phyloP scores from a whole-genome alignment of 2,888 invertebrate genomes.

The Anthrax anthrax region DNA sequence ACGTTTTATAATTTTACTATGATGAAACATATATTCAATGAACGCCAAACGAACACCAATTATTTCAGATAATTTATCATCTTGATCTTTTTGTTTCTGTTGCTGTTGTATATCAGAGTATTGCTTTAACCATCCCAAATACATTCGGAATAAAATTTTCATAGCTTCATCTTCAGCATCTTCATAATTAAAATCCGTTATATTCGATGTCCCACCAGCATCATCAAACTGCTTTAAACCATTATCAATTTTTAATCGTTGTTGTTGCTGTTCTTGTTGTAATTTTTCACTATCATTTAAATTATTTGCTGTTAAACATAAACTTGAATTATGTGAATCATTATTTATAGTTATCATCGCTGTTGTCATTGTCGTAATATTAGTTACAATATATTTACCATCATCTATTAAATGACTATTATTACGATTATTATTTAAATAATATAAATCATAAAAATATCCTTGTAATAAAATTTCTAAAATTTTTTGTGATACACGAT shows the following conservation, averaged over 20 bases:
- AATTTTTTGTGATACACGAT: slow-evolving; percentile 34
- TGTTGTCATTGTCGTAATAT: not conserved
- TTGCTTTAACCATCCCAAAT: slow-evolving; percentile 37
- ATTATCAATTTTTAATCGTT: not conserved
- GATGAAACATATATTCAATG: slow-evolving; percentile 6
- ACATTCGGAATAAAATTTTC: slow-evolving; percentile 46
- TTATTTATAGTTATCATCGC: not conserved
- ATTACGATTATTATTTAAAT: slow-evolving; percentile 18
- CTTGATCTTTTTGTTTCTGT: not conserved
- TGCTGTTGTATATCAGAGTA: not conserved
- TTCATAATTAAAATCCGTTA: slow-evolving; percentile 9
- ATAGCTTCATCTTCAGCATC: slow-evolving; percentile 36
- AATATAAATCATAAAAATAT: slow-evolving; percentile 34
- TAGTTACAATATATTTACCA: not conserved
- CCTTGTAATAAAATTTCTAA: slow-evolving; percentile 38
- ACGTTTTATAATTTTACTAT: slow-evolving; percentile 5
- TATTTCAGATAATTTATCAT: not conserved
- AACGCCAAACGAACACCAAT: slow-evolving; percentile 8
- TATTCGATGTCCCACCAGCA: slow-evolving; percentile 1
- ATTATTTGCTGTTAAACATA: slow-evolving; percentile 1
- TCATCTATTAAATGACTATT: not conserved
- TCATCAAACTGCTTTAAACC: not conserved
- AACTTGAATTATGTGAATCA: not conserved
- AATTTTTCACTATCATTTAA: slow-evolving; percentile 2
- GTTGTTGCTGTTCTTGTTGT: not conserved